A percentile compares a stretch with the other conserved stretches of the same genome.
phyloP scores from a whole-genome alignment of 2,888 invertebrate genomes.

The Acronicta leporina region DNA sequence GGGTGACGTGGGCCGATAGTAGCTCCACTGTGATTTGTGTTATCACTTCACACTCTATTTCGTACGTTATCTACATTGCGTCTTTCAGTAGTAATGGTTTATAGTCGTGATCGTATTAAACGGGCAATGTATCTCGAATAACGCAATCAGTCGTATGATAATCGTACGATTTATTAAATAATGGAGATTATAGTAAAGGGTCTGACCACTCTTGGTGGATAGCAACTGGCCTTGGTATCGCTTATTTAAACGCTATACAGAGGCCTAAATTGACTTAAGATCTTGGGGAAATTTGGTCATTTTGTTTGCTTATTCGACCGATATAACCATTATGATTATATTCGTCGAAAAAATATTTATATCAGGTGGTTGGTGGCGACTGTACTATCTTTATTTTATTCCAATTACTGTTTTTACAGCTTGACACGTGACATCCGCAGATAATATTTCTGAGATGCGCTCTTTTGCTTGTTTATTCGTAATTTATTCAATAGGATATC shows the following conservation, averaged over 20 bases:
- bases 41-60: conserved; percentile 55
- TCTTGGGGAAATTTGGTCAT: conserved; percentile 62
- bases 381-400: conserved; percentile 4
- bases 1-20: conserved; percentile 66
- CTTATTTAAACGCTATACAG: conserved; percentile 70
- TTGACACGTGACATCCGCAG: conserved; percentile 1
- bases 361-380: not conserved
- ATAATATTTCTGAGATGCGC: not conserved
- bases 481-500: not conserved
- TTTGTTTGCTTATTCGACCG: conserved; percentile 45
- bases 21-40: conserved; percentile 66
- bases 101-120: conserved; percentile 22
- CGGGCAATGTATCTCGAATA: conserved; percentile 48
- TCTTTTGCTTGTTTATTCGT: not conserved
- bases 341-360: conserved; percentile 11
- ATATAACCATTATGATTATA: conserved; percentile 22
- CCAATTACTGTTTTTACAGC: not conserved
- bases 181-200: conserved; percentile 50
- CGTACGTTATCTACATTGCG: conserved; percentile 59
- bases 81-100: conserved; percentile 25
- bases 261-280: conserved; percentile 67
- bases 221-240: conserved; percentile 74
- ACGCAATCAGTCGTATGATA: conserved; percentile 27
- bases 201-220: conserved; percentile 64
- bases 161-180: conserved; percentile 44